Conservation (phyloP, 1,140 invertebrate genomes). For the Dreissena polymorpha region DNA sequence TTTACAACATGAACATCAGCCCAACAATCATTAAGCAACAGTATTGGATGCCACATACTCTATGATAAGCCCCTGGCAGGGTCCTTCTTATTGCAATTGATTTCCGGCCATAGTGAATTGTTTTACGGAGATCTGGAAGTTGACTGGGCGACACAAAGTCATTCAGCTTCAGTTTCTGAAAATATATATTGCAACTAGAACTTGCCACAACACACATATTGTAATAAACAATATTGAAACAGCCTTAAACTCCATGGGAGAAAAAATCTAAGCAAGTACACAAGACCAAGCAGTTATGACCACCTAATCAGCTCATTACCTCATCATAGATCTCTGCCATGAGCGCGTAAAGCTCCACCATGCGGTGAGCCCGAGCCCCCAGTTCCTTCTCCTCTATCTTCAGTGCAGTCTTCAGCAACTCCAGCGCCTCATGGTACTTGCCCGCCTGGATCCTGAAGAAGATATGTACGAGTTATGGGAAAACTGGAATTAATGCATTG, state of each 20-base stretch:
- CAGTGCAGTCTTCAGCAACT: constrained; percentile 75
- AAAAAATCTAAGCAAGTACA: too few relatives aligned
- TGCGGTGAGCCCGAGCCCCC: constrained; percentile 75
- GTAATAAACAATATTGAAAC: neutral
- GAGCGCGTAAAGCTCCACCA: constrained; percentile 77
- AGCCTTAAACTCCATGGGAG: neutral
- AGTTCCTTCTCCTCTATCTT: constrained; percentile 79
- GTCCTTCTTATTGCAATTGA: constrained; percentile 76
- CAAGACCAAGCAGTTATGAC: too few relatives aligned
- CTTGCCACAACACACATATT: neutral
- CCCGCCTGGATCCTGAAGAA: constrained; percentile 75
- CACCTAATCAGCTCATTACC: constrained; percentile 50
- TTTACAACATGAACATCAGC: neutral
- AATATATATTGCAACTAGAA: constrained; percentile 9
- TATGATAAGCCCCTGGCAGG: constrained; percentile 74
- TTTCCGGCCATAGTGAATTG: constrained; percentile 77
- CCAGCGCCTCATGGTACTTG: constrained; percentile 76
- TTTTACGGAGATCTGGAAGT: constrained; percentile 76
- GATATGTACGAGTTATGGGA: neutral
- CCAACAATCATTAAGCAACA: too few relatives aligned
- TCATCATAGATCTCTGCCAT: constrained; percentile 79
- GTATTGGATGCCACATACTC: constrained; percentile 58
- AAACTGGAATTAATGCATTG: too few relatives aligned
- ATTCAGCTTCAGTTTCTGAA: constrained; percentile 78
- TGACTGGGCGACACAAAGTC: constrained; percentile 79